Conservation (phyloP, 30 jellyfish, hydroid and myxozoan genomes). For the Aurelia sp. region DNA sequence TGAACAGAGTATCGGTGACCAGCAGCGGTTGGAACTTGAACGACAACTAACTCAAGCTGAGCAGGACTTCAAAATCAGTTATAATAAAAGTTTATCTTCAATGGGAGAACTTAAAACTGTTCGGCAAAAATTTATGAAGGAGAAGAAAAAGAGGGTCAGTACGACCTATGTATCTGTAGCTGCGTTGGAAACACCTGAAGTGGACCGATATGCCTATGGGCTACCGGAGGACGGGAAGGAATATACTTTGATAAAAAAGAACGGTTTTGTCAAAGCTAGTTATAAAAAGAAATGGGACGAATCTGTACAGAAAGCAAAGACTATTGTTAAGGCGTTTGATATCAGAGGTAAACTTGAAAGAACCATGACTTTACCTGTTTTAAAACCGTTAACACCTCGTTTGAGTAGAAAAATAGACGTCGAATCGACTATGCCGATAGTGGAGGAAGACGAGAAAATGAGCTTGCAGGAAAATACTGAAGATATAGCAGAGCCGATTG, state of each 20-base stretch:
- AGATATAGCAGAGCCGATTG: background rate
- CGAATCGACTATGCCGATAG: no score
- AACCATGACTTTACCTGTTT: conserved; percentile 49
- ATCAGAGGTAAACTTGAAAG: conserved; percentile 26
- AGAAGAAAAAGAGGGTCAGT: conserved; percentile 62
- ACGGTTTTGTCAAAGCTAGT: background rate
- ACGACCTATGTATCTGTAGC: conserved; percentile 66
- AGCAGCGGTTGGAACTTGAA: conserved; percentile 43
- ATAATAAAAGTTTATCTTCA: conserved; percentile 14
- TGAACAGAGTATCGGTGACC: conserved; percentile 45
- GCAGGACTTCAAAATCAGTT: conserved; percentile 3
- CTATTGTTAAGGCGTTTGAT: conserved; percentile 44
- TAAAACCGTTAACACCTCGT: conserved; percentile 60
- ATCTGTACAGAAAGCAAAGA: conserved; percentile 53
- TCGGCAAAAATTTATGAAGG: conserved; percentile 53
- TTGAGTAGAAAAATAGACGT: no score
- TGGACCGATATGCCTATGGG: conserved; percentile 76
- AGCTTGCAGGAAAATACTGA: no score
- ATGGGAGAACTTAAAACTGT: conserved; percentile 57
- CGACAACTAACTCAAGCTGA: conserved; percentile 49
- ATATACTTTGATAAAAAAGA: conserved; percentile 27
- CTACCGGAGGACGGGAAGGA: conserved; percentile 80
- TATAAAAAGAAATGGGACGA: conserved; percentile 50
- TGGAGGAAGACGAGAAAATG: no score
- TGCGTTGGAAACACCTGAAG: conserved; percentile 81